phyloP scores from a whole-genome alignment of 1,140 invertebrate species.

The Tetraneura akinire region DNA sequence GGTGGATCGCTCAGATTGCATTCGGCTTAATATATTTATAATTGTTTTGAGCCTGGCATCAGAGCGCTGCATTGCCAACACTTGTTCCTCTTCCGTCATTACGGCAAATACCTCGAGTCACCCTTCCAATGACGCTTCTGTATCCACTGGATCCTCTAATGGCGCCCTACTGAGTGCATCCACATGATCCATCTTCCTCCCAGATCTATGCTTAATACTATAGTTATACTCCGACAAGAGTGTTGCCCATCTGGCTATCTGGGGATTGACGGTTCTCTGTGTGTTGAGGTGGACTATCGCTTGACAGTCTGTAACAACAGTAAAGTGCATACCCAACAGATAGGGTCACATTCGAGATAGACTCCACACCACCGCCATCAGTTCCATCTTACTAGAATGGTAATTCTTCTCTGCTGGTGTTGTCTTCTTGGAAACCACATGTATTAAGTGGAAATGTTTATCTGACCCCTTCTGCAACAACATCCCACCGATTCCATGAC shows the following conservation, averaged over 20 bases:
- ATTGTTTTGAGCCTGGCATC: not conserved
- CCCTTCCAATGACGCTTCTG: not conserved
- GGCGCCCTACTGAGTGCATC: conserved; percentile 56
- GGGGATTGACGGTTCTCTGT: conserved; percentile 54
- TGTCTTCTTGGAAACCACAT: too few species aligned
- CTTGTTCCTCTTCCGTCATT: not conserved
- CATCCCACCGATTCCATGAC: too few species aligned
- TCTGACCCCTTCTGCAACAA: too few species aligned
- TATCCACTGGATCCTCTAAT: not conserved
- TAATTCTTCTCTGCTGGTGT: too few species aligned
- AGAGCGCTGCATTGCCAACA: not conserved
- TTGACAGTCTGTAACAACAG: conserved; percentile 20
- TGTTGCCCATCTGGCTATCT: conserved; percentile 57
- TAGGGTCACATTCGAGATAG: too few species aligned
- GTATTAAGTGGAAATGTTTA: too few species aligned
- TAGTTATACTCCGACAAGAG: conserved; percentile 55
- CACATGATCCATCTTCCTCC: conserved; percentile 56
- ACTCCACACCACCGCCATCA: too few species aligned
- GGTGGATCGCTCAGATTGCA: not conserved
- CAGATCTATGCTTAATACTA: conserved; percentile 55
- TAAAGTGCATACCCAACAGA: too few species aligned
- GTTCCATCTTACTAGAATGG: too few species aligned
- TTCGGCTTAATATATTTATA: not conserved
- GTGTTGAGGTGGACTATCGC: conserved; percentile 7
- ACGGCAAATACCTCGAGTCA: not conserved